Evolutionary conservation across 2,797 vertebrate genomes (phyloP).

Genomic region (Crenuchus spilurus): DNA sequence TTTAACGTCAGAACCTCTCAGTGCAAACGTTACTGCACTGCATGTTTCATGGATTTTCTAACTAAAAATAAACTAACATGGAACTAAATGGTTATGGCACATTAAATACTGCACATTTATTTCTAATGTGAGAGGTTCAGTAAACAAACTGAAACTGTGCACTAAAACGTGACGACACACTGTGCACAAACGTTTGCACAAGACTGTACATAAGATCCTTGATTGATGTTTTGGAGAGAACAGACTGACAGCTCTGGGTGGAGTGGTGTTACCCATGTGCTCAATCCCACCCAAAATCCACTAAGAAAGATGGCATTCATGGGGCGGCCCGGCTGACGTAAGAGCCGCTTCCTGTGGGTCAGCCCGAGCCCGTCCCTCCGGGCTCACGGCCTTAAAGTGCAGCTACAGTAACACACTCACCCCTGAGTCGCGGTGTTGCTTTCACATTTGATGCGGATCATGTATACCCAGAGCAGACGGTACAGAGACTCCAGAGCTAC

Average conservation of each 20-base stretch:
- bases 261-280: conserved; percentile 2
- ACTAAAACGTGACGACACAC: neutral
- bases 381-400: conserved; percentile 13
- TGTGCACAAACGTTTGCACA: conserved; percentile 18
- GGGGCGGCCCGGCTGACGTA: conserved; percentile 34
- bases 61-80: too few species aligned
- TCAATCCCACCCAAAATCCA: conserved; percentile 22
- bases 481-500: conserved; percentile 97
- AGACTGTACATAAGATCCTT: neutral
- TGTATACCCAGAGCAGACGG: conserved; percentile 98
- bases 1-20: too few species aligned
- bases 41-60: too few species aligned
- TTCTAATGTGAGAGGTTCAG: too few species aligned
- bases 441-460: conserved; percentile 99
- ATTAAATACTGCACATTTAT: too few species aligned
- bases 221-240: neutral
- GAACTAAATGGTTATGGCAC: too few species aligned
- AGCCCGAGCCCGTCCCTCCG: conserved; percentile 15
- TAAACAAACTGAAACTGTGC: too few species aligned
- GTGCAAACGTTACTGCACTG: too few species aligned
- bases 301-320: conserved; percentile 58
- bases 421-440: conserved; percentile 98
- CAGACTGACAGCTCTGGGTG: conserved; percentile 26
- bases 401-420: conserved; percentile 66
- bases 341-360: conserved; percentile 37